phyloP scores from a whole-genome alignment of 2,888 invertebrate genomes.

The Aporophyla nigra region DNA sequence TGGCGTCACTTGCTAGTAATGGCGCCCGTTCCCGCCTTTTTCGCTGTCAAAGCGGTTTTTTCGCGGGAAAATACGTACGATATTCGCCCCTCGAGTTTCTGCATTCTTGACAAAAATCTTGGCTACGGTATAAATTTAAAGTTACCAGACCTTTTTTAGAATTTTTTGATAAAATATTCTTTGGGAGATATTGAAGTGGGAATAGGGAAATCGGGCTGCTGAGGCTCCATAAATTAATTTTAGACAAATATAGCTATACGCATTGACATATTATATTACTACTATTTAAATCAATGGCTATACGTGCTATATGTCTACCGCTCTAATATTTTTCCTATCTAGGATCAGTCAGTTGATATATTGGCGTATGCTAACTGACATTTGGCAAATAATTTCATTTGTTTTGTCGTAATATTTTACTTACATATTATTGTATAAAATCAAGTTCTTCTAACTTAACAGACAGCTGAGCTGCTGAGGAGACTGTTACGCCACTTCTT shows the following conservation, averaged over 20 bases:
- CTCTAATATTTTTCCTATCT: not conserved
- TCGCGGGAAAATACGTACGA: slow-evolving; percentile 81
- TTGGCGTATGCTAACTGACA: no score
- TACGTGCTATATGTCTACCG: slow-evolving; percentile 6
- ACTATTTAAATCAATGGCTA: no score
- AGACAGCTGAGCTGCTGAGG: no score
- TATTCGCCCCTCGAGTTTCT: slow-evolving; percentile 73
- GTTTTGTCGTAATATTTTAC: no score
- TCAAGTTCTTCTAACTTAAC: no score
- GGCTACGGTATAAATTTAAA: slow-evolving; percentile 68
- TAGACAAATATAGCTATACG: slow-evolving; percentile 25
- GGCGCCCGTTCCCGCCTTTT: slow-evolving; percentile 89
- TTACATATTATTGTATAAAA: no score
- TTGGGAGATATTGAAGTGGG: slow-evolving; percentile 59
- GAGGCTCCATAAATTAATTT: slow-evolving; percentile 48
- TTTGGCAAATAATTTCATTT: no score
- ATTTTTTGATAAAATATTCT: slow-evolving; percentile 66
- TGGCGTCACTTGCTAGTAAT: slow-evolving; percentile 93
- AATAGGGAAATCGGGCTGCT: slow-evolving; percentile 47
- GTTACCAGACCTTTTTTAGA: slow-evolving; percentile 62
- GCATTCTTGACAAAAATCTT: slow-evolving; percentile 69
- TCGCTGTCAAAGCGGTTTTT: slow-evolving; percentile 90
- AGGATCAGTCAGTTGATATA: not conserved
- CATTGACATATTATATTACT: no score
- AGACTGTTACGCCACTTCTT: no score